These are phyloP conservation scores for Corvus cornix DNA, from an alignment of 2,113 vertebrate species.

Conservation along the genomic window DNA sequence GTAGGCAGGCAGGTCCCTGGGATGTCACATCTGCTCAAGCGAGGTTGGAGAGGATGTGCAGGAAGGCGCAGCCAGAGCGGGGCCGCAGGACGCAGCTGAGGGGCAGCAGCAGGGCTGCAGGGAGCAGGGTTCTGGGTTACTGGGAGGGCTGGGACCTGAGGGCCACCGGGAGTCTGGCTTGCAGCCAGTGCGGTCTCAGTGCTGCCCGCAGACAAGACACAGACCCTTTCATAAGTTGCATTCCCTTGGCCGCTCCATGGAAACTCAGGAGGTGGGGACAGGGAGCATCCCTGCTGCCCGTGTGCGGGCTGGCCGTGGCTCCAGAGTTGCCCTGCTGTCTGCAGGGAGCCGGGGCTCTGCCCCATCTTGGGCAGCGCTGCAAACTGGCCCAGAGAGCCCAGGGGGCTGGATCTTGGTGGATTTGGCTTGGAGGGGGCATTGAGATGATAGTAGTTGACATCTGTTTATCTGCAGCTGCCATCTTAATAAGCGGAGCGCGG, in stretches of 20 bases:
- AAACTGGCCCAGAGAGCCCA: background rate
- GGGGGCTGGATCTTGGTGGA: background rate
- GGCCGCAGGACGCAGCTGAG: background rate
- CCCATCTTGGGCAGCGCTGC: accelerated
- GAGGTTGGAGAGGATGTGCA: background rate
- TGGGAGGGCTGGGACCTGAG: background rate
- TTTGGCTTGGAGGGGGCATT: slow-evolving; percentile 42
- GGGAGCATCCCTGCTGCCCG: background rate
- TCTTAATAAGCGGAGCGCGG: slow-evolving; percentile 36
- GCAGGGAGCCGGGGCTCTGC: background rate
- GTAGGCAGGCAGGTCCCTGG: accelerated
- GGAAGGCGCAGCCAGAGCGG: accelerated
- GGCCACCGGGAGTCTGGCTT: background rate
- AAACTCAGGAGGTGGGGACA: background rate
- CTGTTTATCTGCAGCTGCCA: slow-evolving; percentile 62
- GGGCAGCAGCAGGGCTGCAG: background rate
- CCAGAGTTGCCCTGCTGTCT: background rate
- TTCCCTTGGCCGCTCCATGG: background rate
- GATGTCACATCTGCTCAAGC: background rate
- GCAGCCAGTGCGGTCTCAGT: background rate
- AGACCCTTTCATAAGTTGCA: slow-evolving; percentile 12
- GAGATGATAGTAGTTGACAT: slow-evolving; percentile 39
- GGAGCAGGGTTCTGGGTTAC: background rate
- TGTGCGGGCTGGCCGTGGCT: accelerated
- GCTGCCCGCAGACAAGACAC: background rate